Conservation (phyloP, 2,797 vertebrate species). For the Acanthiza pusilla region DNA sequence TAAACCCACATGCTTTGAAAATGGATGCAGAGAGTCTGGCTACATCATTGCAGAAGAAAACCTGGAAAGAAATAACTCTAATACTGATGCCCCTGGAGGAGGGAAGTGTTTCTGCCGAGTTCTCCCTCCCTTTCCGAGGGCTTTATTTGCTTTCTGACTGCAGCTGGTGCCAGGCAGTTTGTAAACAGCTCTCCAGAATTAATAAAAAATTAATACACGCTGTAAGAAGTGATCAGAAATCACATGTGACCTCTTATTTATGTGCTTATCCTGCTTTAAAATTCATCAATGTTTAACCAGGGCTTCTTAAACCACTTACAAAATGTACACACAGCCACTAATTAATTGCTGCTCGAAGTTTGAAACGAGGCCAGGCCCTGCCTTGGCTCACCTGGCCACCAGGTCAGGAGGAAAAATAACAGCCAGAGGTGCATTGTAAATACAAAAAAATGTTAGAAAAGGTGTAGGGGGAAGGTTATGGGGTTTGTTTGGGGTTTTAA, state of each 20-base stretch:
- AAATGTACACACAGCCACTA: background rate
- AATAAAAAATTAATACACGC: background rate
- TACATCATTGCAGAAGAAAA: no score
- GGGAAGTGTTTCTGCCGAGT: background rate
- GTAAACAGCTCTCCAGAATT: conserved; percentile 1
- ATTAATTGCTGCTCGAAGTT: background rate
- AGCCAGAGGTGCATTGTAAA: background rate
- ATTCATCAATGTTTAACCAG: conserved; percentile 35
- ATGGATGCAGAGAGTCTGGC: no score
- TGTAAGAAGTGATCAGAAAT: conserved; percentile 11
- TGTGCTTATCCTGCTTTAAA: conserved; percentile 11
- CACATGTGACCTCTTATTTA: conserved; percentile 32
- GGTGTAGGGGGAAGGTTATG: background rate
- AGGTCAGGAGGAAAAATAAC: background rate
- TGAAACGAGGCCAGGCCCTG: background rate
- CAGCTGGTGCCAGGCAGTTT: background rate
- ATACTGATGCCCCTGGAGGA: background rate
- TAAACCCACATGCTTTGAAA: no score
- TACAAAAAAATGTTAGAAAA: background rate
- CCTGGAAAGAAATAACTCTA: no score
- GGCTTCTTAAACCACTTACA: background rate
- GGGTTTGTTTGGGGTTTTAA: background rate
- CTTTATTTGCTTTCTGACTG: background rate
- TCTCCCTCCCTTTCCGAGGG: background rate
- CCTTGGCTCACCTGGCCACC: background rate